Evolutionary conservation across 92 coral and sea anemone species (phyloP).

Genomic region (Siderastrea radians): DNA sequence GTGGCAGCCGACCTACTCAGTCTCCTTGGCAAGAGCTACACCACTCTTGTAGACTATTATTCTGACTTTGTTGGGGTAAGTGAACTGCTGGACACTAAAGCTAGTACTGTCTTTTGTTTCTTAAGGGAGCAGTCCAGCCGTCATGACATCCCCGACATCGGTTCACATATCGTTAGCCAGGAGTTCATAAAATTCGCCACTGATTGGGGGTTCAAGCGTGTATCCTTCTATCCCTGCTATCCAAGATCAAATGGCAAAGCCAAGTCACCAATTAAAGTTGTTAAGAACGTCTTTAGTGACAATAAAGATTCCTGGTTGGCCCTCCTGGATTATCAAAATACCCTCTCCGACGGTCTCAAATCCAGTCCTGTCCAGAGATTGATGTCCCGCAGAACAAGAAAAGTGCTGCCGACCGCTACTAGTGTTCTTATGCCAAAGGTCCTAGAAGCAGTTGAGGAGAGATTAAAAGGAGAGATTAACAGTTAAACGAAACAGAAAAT

Average conservation of each 20-base stretch:
- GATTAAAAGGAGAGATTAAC: constrained; percentile 42
- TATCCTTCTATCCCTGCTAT: constrained; percentile 35
- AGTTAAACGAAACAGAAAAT: constrained; percentile 56
- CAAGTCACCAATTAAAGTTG: constrained; percentile 39
- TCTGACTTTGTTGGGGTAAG: constrained; percentile 55
- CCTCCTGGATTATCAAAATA: constrained; percentile 50
- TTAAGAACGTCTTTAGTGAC: constrained; percentile 47
- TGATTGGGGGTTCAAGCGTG: constrained; percentile 30
- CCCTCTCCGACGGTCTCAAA: constrained; percentile 49
- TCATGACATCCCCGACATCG: constrained; percentile 53
- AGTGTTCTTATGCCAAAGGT: constrained; percentile 62
- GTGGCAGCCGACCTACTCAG: constrained; percentile 57
- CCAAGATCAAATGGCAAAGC: constrained; percentile 57
- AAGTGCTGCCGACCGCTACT: constrained; percentile 57
- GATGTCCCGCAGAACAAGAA: constrained; percentile 64
- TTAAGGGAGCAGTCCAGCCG: constrained; percentile 53
- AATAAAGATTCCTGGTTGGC: constrained; percentile 63
- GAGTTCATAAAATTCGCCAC: constrained; percentile 42
- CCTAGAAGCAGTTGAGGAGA: constrained; percentile 16
- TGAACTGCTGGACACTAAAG: constrained; percentile 35
- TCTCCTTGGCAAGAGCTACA: constrained; percentile 48
- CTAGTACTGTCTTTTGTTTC: constrained; percentile 29
- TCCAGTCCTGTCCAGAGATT: constrained; percentile 56
- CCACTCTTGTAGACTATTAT: constrained; percentile 49
- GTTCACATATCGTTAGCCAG: constrained; percentile 44